Base-by-base conservation (phyloP, 2,888 invertebrate genomes). In the Thera britannica region DNA sequence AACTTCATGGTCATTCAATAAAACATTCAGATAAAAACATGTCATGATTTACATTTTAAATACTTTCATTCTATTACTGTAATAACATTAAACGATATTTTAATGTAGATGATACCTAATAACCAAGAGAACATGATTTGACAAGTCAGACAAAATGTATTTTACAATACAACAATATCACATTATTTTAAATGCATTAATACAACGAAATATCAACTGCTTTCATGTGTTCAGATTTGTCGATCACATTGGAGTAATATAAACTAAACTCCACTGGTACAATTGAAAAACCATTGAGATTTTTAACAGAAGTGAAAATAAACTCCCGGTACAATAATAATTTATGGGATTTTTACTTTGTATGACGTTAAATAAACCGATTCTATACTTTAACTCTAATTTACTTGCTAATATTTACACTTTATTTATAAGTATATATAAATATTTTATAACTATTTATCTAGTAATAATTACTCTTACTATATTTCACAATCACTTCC, bases 401-500 rank as follows among this genome's bases (percentile, higher is more conserved):
- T 92, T 93, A 93, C 88, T 88, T 76, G 76, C 93, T 94, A 94
- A 84, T 94, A 94, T 93, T 92, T 93, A 93, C 93, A 93, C 81
- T 92, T 90, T 93, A 92, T 93, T 93, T 92, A 92, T 92, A 92
- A 87, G 89, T 93, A 91, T 93, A 90, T 93, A 93, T 93, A 93
- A 93, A 93, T 93, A 93, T 93, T 70, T 92, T 92, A 93, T 93
- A 92, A 90, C 91, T 89, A 92, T 92, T 70, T 70, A 89, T 89
- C 84, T 90, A 70, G 68, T 69, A 72, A 92, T 90, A 92, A 90
- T 85, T 90, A 90, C 89, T 90, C 83, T 83, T 83, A 68, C 68
- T 68, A 68, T 68, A 87, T 86, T 70, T 70, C 70, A 70, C 70
- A 89, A 92, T 85, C 91, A 88, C 90, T 91, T 92, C 91, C 80